phyloP scores from a whole-genome alignment of 1,140 invertebrate genomes.

The Drosophila orena region DNA sequence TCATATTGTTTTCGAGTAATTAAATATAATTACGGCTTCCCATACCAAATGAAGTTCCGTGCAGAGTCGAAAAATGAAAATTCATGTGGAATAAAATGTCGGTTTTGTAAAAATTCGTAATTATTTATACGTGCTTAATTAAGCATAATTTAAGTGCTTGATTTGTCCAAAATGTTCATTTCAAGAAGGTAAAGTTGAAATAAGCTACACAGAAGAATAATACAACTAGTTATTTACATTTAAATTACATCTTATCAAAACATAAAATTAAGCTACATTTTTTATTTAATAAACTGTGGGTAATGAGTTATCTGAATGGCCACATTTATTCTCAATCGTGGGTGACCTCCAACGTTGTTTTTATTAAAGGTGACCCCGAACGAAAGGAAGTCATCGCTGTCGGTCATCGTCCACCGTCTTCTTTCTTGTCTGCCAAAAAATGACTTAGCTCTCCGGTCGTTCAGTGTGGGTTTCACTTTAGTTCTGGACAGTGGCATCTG shows the following conservation, averaged over 20 bases:
- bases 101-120: constrained; percentile 15
- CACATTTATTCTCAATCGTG: background rate
- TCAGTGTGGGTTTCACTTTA: background rate
- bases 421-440: constrained; percentile 13
- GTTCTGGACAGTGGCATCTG: constrained; percentile 21
- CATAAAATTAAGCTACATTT: background rate
- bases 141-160: constrained; percentile 1
- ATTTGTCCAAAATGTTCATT: background rate
- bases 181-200: background rate
- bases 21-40: constrained; percentile 69
- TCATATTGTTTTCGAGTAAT: constrained; percentile 54
- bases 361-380: background rate
- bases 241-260: background rate
- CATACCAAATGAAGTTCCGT: constrained; percentile 30
- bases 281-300: background rate
- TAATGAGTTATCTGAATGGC: too few relatives aligned
- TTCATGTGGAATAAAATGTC: constrained; percentile 19
- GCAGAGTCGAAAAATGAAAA: constrained; percentile 1
- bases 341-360: background rate
- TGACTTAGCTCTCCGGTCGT: constrained; percentile 17
- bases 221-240: too few relatives aligned
- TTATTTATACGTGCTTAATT: constrained; percentile 25
- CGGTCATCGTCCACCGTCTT: constrained; percentile 18
- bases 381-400: constrained; percentile 13
- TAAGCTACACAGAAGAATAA: background rate